Conservation (phyloP, 2,888 invertebrate genomes). For the Acanthosepion esculentum region DNA sequence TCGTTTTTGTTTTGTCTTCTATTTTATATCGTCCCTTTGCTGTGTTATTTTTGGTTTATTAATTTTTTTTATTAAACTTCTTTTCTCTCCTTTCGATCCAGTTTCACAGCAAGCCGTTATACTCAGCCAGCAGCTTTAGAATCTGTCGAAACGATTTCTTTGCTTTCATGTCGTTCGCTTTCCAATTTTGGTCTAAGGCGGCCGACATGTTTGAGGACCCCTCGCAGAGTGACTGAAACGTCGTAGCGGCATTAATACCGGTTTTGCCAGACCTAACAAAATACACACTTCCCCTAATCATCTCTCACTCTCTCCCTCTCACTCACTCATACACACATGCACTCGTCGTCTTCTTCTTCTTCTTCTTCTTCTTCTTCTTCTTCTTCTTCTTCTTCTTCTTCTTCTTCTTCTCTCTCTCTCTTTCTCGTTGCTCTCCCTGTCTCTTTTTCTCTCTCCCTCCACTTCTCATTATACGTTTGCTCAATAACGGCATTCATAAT, state of each 20-base stretch:
- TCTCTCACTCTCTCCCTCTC: too few species aligned
- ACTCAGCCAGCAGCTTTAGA: background rate
- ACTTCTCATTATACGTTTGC: too few species aligned
- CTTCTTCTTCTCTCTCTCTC: background rate
- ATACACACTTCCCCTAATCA: background rate
- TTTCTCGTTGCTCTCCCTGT: too few species aligned
- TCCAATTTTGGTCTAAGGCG: conserved; percentile 4
- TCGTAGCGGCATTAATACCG: background rate
- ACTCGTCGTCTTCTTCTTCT: too few species aligned
- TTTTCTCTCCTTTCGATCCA: background rate
- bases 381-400: background rate
- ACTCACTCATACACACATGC: background rate
- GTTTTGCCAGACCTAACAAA: background rate
- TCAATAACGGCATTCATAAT: too few species aligned
- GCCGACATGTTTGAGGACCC: background rate
- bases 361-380: background rate
- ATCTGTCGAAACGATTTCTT: background rate
- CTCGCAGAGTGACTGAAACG: background rate
- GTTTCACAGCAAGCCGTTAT: background rate
- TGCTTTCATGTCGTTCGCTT: background rate
- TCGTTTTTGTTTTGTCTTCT: background rate
- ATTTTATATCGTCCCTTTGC: background rate
- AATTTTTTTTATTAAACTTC: background rate
- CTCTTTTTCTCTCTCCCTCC: too few species aligned
- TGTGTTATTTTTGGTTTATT: background rate